Evolutionary conservation across 2,113 vertebrate genomes (phyloP).

Genomic region (Sylvilagus bachmani): DNA sequence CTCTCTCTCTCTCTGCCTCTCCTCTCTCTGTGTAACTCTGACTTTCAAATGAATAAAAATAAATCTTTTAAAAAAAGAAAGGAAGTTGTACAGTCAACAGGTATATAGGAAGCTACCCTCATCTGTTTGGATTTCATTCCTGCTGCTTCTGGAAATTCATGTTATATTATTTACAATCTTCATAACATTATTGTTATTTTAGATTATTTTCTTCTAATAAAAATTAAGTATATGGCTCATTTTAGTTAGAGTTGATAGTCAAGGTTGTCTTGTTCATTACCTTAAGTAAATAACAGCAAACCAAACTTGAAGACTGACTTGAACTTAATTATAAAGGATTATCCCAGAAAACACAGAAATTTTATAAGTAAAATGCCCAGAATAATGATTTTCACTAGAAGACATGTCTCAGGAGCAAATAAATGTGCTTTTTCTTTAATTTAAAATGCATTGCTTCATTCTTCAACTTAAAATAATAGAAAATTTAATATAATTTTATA

Average conservation of each 20-base stretch:
- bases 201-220: neutral
- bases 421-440: neutral
- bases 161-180: neutral
- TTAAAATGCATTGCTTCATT: neutral
- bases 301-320: neutral
- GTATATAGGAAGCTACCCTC: neutral
- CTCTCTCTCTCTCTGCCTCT: no score
- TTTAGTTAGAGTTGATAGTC: neutral
- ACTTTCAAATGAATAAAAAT: no score
- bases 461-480: constrained; percentile 14
- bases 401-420: neutral
- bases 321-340: neutral
- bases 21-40: no score
- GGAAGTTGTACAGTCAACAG: neutral
- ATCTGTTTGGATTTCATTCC: neutral
- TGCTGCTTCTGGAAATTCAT: neutral
- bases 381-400: neutral
- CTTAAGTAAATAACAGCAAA: constrained; percentile 5
- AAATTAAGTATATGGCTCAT: neutral
- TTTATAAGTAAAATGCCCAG: neutral
- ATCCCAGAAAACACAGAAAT: neutral
- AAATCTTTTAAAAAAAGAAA: no score
- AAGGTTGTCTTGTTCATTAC: neutral
- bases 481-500: neutral
- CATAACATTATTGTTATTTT: neutral